These are phyloP conservation scores for Stegastes partitus DNA, from an alignment of 2,113 vertebrate genomes.

Conservation along the genomic window DNA sequence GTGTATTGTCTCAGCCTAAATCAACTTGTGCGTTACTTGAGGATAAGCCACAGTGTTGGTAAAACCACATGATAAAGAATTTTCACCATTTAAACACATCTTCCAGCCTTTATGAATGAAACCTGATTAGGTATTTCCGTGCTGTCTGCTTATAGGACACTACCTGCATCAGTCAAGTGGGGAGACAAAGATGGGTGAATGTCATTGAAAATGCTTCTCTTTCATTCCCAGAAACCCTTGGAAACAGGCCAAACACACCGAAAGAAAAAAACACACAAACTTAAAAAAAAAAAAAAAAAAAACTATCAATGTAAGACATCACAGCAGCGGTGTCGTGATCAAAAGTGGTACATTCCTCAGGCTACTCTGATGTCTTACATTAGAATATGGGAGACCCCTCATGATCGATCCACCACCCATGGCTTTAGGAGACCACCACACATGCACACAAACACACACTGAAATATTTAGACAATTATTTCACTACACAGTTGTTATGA, in stretches of 20 bases:
- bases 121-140: constrained; percentile 37
- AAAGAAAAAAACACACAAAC: neutral
- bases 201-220: constrained; percentile 21
- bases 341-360: constrained; percentile 14
- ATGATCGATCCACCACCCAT: constrained; percentile 3
- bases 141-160: constrained; percentile 4
- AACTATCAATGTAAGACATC: neutral
- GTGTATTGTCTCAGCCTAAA: constrained; percentile 11
- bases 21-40: neutral
- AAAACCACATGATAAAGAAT: neutral
- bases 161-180: constrained; percentile 20
- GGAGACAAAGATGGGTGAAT: constrained; percentile 30
- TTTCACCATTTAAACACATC: constrained; percentile 13
- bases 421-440: constrained; percentile 16
- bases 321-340: neutral
- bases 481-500: neutral
- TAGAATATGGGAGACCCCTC: constrained; percentile 28
- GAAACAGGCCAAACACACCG: constrained; percentile 17
- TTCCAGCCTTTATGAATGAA: constrained; percentile 66
- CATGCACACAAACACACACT: neutral
- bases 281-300: neutral
- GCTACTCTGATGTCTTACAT: constrained; percentile 3
- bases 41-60: neutral
- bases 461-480: neutral
- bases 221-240: constrained; percentile 32